Conservation (phyloP, 2,113 vertebrate genomes). For the Sceloporus tristichus region DNA sequence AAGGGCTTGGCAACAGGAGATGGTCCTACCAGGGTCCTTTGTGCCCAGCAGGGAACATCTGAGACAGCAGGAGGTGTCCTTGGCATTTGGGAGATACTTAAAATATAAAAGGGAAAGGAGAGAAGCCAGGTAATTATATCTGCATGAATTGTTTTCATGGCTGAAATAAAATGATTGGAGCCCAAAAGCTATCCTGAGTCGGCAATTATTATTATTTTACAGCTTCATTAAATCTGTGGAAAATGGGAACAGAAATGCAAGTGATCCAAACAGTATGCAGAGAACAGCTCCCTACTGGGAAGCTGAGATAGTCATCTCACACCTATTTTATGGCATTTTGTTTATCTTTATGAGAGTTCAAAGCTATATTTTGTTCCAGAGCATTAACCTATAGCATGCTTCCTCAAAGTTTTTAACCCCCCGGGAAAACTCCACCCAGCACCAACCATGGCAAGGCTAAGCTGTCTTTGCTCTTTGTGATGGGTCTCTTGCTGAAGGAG, state of each 20-base stretch:
- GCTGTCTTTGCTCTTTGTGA: neutral
- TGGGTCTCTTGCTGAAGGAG: neutral
- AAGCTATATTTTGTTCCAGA: neutral
- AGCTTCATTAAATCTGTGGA: slow-evolving; percentile 57
- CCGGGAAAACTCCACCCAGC: neutral
- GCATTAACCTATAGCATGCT: neutral
- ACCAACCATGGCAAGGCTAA: neutral
- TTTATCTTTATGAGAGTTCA: neutral
- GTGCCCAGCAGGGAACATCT: rapidly evolving
- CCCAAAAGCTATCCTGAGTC: slow-evolving; percentile 50
- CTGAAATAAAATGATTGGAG: slow-evolving; percentile 40
- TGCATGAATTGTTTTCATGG: slow-evolving; percentile 51
- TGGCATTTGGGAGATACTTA: neutral
- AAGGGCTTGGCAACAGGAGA: rapidly evolving
- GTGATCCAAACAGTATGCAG: slow-evolving; percentile 39
- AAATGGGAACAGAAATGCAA: slow-evolving; percentile 57
- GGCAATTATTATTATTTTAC: slow-evolving; percentile 58
- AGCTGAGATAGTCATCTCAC: slow-evolving; percentile 46
- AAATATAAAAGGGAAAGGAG: slow-evolving; percentile 42
- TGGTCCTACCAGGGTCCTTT: slow-evolving; percentile 19
- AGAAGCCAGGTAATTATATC: slow-evolving; percentile 57
- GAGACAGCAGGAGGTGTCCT: neutral
- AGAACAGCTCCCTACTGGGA: slow-evolving; percentile 35
- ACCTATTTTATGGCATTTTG: slow-evolving; percentile 17
- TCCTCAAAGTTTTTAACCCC: neutral